A percentile compares a stretch with the other conserved stretches of the same genome.
Conservation (phyloP, 2,888 invertebrate species). For the Cancer borealis region DNA sequence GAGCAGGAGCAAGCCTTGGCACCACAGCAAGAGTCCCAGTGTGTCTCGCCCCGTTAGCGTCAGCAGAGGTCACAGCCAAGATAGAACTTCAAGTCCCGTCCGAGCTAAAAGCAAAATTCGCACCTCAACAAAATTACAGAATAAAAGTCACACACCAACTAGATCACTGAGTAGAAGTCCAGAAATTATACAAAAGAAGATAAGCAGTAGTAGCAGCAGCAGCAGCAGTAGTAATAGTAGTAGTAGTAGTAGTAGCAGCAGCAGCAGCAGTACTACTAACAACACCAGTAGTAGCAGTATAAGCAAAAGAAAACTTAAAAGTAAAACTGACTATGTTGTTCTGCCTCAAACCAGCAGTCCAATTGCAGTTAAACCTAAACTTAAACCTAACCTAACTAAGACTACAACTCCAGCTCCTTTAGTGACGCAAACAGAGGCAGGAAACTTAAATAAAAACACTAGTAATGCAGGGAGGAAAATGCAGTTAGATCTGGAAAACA, state of each 20-base stretch:
- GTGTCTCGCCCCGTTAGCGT: background rate
- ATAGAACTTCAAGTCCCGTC: background rate
- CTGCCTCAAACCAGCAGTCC: background rate
- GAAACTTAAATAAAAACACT: background rate
- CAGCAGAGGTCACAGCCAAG: background rate
- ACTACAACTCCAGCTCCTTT: background rate
- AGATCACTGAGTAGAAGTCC: slow-evolving; percentile 8
- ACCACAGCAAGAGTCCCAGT: slow-evolving; percentile 44
- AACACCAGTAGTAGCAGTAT: background rate
- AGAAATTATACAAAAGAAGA: background rate
- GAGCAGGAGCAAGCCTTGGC: slow-evolving; percentile 41
- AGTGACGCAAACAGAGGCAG: background rate
- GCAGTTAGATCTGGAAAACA: slow-evolving; percentile 34
- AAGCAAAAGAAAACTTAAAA: background rate
- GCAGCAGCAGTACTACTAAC: background rate
- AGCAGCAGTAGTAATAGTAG: background rate
- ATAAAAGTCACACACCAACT: slow-evolving; percentile 13
- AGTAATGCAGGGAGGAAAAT: slow-evolving; percentile 12
- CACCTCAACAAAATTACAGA: background rate
- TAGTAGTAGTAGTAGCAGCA: background rate
- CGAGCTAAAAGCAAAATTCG: slow-evolving; percentile 35
- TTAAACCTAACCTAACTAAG: background rate
- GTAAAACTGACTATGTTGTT: background rate
- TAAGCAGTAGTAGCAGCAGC: slow-evolving; percentile 20
- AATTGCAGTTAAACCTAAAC: background rate